Conservation (phyloP, 2,888 invertebrate species). For the Cantharis rustica region DNA sequence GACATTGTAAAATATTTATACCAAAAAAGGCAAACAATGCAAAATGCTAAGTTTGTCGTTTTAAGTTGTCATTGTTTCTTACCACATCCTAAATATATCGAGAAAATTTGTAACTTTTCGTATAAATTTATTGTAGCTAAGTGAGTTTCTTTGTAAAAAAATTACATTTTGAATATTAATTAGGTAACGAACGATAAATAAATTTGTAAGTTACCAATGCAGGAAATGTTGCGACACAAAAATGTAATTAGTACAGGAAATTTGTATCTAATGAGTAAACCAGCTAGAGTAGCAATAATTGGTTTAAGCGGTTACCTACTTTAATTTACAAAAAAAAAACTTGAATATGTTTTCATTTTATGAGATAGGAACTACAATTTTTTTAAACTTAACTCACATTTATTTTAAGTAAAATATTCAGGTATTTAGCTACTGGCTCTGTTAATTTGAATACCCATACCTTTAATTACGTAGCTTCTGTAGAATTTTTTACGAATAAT, state of each 20-base stretch:
- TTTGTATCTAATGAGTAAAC: not conserved
- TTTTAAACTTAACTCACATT: not conserved
- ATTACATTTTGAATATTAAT: not conserved
- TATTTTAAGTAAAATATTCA: not conserved
- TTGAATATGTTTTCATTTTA: not conserved
- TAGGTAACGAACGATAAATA: not conserved
- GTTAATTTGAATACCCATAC: not conserved
- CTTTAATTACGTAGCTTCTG: not conserved
- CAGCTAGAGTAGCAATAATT: not conserved
- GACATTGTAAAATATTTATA: slow-evolving; percentile 19
- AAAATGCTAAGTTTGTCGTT: not conserved
- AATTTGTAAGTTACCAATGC: not conserved
- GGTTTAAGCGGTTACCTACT: not conserved
- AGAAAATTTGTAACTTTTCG: not conserved
- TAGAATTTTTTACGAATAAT: not conserved
- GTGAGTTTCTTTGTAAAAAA: not conserved
- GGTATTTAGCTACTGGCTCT: not conserved
- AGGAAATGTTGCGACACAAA: not conserved
- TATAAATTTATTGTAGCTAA: not conserved
- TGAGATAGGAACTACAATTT: not conserved
- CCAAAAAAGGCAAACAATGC: slow-evolving; percentile 10
- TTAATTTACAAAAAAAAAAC: not conserved
- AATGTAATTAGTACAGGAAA: not conserved
- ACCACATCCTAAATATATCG: not conserved
- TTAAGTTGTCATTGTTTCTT: not conserved